A percentile compares a stretch with the other conserved stretches of the same genome.
Conservation (phyloP, 2,888 invertebrate species). For the Oconnorella tubifera region DNA sequence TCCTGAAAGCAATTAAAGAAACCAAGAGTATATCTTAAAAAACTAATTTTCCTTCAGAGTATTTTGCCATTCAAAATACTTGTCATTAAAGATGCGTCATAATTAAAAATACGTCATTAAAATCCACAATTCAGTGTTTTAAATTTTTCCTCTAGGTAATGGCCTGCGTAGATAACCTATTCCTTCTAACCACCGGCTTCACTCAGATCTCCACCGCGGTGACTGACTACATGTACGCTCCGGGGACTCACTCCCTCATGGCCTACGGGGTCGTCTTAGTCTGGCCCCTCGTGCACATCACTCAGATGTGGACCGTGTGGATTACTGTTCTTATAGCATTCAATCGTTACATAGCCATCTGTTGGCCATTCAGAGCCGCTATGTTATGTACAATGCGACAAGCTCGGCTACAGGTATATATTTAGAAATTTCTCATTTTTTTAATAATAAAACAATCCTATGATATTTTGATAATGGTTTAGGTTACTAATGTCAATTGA, state of each 20-base stretch:
- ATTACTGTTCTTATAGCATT: conserved; percentile 38
- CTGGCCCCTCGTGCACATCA: conserved; percentile 37
- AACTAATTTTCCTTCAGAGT: no score
- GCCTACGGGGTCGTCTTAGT: conserved; percentile 27
- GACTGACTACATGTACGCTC: conserved; percentile 17
- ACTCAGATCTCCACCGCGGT: conserved; percentile 28
- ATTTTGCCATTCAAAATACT: no score
- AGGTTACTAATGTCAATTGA: no score
- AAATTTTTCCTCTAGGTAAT: conserved; percentile 33
- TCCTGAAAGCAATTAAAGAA: no score
- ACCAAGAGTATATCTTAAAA: no score
- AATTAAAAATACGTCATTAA: no score
- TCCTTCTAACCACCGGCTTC: conserved; percentile 31
- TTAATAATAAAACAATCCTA: no score
- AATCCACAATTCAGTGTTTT: no score
- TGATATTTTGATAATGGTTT: no score
- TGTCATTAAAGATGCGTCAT: no score
- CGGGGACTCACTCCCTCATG: conserved; percentile 10
- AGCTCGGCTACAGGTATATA: conserved; percentile 28
- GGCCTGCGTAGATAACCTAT: conserved; percentile 35
- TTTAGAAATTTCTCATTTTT: no score
- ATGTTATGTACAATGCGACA: conserved; percentile 30
- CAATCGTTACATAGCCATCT: conserved; percentile 39
- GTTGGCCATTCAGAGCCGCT: conserved; percentile 35
- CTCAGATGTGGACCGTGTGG: conserved; percentile 38